Evolutionary conservation across 2,888 invertebrate genomes (phyloP).

Genomic region (Cenopis cana): DNA sequence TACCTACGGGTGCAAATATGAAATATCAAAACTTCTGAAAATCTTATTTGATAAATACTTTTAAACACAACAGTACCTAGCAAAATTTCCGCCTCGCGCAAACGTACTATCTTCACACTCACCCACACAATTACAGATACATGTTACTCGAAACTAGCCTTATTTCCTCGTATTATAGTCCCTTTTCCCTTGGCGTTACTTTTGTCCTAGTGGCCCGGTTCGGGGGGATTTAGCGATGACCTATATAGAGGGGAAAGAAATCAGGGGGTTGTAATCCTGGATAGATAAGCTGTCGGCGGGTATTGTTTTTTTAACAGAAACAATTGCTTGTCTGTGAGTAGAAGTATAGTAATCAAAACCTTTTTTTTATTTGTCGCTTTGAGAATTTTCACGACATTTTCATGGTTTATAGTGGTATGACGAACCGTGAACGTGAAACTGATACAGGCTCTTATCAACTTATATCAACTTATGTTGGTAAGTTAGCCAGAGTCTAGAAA

Average conservation of each 20-base stretch:
- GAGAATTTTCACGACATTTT: too few species aligned
- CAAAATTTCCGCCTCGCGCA: conserved; percentile 48
- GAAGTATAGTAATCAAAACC: neutral
- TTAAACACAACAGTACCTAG: conserved; percentile 49
- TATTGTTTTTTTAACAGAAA: conserved; percentile 29
- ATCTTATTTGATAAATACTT: conserved; percentile 30
- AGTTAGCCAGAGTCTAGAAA: too few species aligned
- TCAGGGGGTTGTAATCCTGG: conserved; percentile 40
- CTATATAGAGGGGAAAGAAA: conserved; percentile 48
- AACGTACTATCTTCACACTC: conserved; percentile 31
- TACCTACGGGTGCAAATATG: too few species aligned
- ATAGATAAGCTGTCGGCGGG: conserved; percentile 32
- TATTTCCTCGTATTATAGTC: neutral
- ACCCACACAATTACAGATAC: conserved; percentile 17
- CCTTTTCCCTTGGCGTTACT: conserved; percentile 4
- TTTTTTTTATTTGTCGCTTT: neutral
- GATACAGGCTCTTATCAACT: too few species aligned
- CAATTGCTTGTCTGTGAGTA: neutral
- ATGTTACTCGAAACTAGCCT: conserved; percentile 38
- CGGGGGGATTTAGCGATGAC: conserved; percentile 48
- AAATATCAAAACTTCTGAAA: too few species aligned
- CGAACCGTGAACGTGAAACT: too few species aligned
- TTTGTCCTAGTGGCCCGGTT: conserved; percentile 44
- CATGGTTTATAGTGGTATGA: too few species aligned
- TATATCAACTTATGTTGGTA: too few species aligned